Base-by-base conservation (phyloP, 2,888 invertebrate species). In the Girardia tigrina region DNA sequence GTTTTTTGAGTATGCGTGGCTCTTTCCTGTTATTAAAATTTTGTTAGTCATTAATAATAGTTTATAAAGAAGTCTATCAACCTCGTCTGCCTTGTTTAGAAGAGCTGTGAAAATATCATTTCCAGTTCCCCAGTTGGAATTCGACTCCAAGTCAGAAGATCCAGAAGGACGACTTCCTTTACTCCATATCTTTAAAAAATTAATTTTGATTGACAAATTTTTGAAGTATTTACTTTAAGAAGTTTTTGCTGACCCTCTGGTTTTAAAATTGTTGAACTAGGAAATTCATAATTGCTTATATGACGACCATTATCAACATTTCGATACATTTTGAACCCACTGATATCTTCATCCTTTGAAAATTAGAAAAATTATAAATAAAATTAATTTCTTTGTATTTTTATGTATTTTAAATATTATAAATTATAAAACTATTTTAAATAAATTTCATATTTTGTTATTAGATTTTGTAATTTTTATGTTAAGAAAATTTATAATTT, bases 61-160 rank as follows among this genome's bases (percentile, higher is more conserved):
- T n/a, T n/a, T n/a, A n/a, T n/a, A n/a, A n/a, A n/a, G n/a, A n/a
- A n/a, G n/a, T n/a, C n/a, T n/a, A n/a, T n/a, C n/a, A n/a, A 36
- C 86, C 74, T 83, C 83, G 71, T 84, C 84, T 77, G 83, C 83
- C 80, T 86, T 86, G 79, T 82, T 77, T 77, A 86, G 82, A 26
- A 81, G 79, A 71, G 86, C 36, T 36, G 36, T 86, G 73, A 82
- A 83, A 36, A 86, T 84, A 78, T 85, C 82, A 28, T 83, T 82
- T 16, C 86, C 86, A 74, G 84, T 82, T 72, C 86, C 86, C 86
- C 84, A 83, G 70, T 80, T 82, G 78, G 81, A 80, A 77, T 82
- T 81, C 27, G 79, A 81, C 79, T 81, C 80, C 69, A 83, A 80
- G 71, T 83, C 78, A 26, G 81, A 80, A 36, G 79, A 73, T 26